phyloP scores from a whole-genome alignment of 2,888 invertebrate species.

The Cerastis rubricosa region DNA sequence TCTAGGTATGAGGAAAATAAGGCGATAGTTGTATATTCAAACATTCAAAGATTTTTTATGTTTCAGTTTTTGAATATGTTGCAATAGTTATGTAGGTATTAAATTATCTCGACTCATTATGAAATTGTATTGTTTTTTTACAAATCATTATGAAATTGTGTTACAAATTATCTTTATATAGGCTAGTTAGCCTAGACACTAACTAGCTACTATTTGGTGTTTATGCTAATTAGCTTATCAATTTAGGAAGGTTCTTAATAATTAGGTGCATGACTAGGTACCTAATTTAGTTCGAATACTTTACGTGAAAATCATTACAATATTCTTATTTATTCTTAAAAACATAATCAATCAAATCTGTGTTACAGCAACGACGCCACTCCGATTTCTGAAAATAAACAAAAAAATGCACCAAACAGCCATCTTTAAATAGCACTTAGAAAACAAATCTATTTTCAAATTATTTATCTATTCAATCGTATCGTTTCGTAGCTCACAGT shows the following conservation, averaged over 20 bases:
- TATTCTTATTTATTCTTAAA: neutral
- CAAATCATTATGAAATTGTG: too few relatives aligned
- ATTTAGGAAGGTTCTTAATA: neutral
- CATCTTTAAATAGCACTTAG: neutral
- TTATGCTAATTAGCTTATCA: too few relatives aligned
- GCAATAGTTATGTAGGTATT: neutral
- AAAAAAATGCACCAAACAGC: neutral
- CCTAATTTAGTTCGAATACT: neutral
- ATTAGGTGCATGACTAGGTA: neutral
- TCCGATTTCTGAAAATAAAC: neutral
- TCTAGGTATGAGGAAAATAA: neutral
- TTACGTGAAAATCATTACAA: neutral
- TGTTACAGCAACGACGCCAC: neutral
- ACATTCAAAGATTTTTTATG: neutral
- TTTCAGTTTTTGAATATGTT: slow-evolving; percentile 1
- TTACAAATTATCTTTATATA: too few relatives aligned
- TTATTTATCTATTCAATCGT: slow-evolving; percentile 37
- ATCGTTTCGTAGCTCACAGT: slow-evolving; percentile 69
- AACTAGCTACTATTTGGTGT: too few relatives aligned
- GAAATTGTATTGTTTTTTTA: too few relatives aligned
- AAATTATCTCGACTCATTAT: neutral
- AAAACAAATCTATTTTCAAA: slow-evolving; percentile 30
- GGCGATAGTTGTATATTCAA: neutral
- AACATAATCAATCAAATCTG: neutral
- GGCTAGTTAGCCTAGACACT: too few relatives aligned